Evolutionary conservation across 2,113 vertebrate species (phyloP), one percentile per base, ranked within the genome.

Genomic region (Pterophyllum scalare): DNA sequence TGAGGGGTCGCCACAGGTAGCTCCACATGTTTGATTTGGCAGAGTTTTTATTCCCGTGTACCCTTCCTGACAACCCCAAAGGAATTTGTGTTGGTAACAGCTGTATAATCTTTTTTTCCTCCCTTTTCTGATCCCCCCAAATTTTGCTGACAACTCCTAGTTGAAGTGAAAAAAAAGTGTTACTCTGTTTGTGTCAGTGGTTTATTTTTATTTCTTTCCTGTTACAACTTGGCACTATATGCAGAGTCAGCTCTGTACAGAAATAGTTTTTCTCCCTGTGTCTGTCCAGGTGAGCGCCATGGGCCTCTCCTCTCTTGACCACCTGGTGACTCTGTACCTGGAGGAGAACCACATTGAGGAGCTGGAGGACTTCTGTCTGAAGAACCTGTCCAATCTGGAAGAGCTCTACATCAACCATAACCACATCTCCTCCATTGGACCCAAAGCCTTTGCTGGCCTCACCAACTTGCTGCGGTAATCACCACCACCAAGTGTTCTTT

Each of bases 351-450:
- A 89, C 61, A 94, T 97, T 8, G 94, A 95, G 74, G 95, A 95
- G 78, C 59, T 97, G 65, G 94, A 95, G 28, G 96, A 96, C 90
- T 94, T 87, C 75, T 88, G 95, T 64, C 87, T 97, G 85, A 94
- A 87, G 83, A 96, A 96, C 84, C 92, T 97, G 14, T 90, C 88
- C 57, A 96, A 93, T 8, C 91, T 97, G 58, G 96, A 97, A 84
- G 96, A 97, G 77, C 94, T 97, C 31, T 97, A 97, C 91, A 95
- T 97, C 46, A 97, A 97, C 88, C 96, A 97, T 90, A 97, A 97
- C 88, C 93, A 58, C 19, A 96, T 97, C 84, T 95, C 94, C 77
- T 95, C 93, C 83, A 96, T 97, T 7, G 93, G 92, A 56, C 93
- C 96, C 12, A 92, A 92, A 72, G 96, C 96, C 64, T 97, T 97